Base-by-base conservation (phyloP, 1,140 invertebrate species). In the Ceratosolen fusciceps region DNA sequence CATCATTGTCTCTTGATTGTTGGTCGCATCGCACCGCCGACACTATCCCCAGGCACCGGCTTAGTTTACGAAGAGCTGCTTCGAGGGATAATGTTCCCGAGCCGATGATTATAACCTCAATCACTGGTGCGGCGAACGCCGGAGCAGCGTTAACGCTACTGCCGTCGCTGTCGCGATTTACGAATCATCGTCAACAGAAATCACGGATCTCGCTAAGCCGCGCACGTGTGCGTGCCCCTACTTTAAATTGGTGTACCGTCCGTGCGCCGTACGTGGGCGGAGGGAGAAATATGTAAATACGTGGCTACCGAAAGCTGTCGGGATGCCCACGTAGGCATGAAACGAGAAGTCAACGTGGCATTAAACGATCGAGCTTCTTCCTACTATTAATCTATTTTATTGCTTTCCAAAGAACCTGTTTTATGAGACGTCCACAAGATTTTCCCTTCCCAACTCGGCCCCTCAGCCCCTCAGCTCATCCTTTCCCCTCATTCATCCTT, bases 1-100 rank as follows among this genome's bases (percentile, higher is more conserved):
- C 90, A n/a, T n/a, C n/a, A 90, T 90, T 47, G 75, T 85, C 14
- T 19, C 3, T 19, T 9, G 12, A 4, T 14, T 8, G 0, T 3
- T 21, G 12, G 3, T 0, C 2, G 31, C 73, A 74, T 74, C 26
- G 56, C n/a, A 39, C 56, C 60, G 31, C 5, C 1, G 14, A 7
- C 7, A 52, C 14, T 19, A 52, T 52, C 14, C 49, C 9, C 49
- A 52, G 21, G 43, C 3, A 14, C 21, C 49, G 49, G 43, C 16
- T 16, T 16, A 16, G 43, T 16, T 9, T 7, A 9, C 43, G 8
- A n/a, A 7, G 43, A 16, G 43, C 19, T 21, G 5, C 4, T 21
- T 8, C 49, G 49, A 52, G 49, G 12, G 49, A 19, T 21, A 43
- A 43, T 43, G 12, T 5, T 43, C 5, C 5, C 39, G 12, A 5